phyloP scores from a whole-genome alignment of 2,888 invertebrate species.

The Epistrophe eligans region DNA sequence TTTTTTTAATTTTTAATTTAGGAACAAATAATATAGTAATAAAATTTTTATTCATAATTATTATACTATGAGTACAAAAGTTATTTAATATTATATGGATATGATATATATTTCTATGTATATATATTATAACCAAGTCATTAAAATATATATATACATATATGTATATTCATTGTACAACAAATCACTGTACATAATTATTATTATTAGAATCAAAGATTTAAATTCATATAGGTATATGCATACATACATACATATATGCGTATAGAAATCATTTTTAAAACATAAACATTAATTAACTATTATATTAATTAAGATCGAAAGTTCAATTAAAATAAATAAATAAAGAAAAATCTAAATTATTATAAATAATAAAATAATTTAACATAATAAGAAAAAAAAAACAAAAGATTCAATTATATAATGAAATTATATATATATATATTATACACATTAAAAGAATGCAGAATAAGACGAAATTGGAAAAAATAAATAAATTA shows the following conservation, averaged over 20 bases:
- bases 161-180: constrained; percentile 60
- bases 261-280: constrained; percentile 47
- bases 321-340: constrained; percentile 73
- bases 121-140: constrained; percentile 63
- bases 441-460: constrained; percentile 62
- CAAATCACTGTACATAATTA: constrained; percentile 69
- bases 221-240: constrained; percentile 78
- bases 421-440: constrained; percentile 74
- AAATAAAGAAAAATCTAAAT: constrained; percentile 52
- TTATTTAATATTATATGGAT: constrained; percentile 75
- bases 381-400: constrained; percentile 51
- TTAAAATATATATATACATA: constrained; percentile 39
- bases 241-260: constrained; percentile 77
- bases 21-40: constrained; percentile 27
- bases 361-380: constrained; percentile 70
- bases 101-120: constrained; percentile 64
- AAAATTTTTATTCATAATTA: constrained; percentile 65
- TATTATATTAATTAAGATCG: constrained; percentile 72
- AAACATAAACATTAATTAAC: constrained; percentile 49
- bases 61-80: constrained; percentile 76
- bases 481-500: constrained; percentile 22
- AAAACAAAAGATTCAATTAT: constrained; percentile 70
- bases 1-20: constrained; percentile 42
- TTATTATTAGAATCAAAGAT: constrained; percentile 58
- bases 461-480: constrained; percentile 53